Evolutionary conservation across 2,888 invertebrate species (phyloP).

Genomic region (Flabesymbios commensalis): DNA sequence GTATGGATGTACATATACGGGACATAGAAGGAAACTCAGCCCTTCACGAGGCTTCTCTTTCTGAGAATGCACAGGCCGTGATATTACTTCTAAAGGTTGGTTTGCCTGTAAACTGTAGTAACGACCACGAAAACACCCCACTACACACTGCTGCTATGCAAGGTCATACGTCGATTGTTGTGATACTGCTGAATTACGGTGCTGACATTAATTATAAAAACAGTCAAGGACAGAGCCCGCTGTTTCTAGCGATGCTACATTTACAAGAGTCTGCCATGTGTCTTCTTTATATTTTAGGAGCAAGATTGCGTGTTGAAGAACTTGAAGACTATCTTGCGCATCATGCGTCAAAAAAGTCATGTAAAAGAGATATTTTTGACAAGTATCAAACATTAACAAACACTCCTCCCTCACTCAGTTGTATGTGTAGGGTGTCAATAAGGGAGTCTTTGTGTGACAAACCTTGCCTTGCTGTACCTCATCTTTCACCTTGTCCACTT

Average conservation of each 20-base stretch:
- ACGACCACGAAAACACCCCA: slow-evolving; percentile 16
- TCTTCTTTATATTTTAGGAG: background rate
- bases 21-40: slow-evolving; percentile 20
- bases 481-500: too few species aligned
- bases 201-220: background rate
- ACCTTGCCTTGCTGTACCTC: too few species aligned
- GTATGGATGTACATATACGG: background rate
- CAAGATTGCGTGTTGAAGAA: slow-evolving; percentile 1
- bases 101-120: background rate
- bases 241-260: slow-evolving; percentile 16
- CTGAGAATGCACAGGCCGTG: slow-evolving; percentile 7
- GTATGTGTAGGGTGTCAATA: too few species aligned
- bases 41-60: slow-evolving; percentile 8
- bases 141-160: slow-evolving; percentile 18
- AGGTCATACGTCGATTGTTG: background rate
- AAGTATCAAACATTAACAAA: too few species aligned
- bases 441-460: too few species aligned
- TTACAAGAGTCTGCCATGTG: slow-evolving; percentile 30
- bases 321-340: background rate
- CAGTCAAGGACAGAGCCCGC: slow-evolving; percentile 11
- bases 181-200: slow-evolving; percentile 14
- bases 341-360: background rate
- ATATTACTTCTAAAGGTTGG: slow-evolving; percentile 1
- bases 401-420: too few species aligned
- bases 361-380: too few species aligned